Evolutionary conservation across 1,140 invertebrate genomes (phyloP), one percentile per base, ranked within the genome.

Genomic region (Meloidogyne hapla): DNA sequence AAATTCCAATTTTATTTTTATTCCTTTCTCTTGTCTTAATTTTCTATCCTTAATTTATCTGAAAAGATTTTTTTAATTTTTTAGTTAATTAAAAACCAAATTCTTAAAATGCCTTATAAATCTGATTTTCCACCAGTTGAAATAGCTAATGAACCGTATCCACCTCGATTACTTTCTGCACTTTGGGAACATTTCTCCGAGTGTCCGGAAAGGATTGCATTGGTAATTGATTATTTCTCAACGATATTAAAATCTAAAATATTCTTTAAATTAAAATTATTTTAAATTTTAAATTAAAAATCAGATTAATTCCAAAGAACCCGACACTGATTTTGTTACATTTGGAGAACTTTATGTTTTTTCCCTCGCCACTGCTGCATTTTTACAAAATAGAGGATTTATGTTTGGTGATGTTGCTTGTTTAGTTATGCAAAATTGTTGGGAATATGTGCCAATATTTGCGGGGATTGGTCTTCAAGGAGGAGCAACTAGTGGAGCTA

Each of bases 401-500:
- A 65, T 38, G 6, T 65, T 63, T 23, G 80, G 77, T 9, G 80
- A 83, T 64, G 28, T 83, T 33, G 81, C 81, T 25, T 70, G 26
- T 13, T 21, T 79, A 15, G 68, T 74, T 6, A 25, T 84, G 23
- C 81, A 45, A 13, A 83, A 83, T 72, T 82, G 76, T 23, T 83
- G 81, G 81, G 69, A 83, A 69, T 83, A 74, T 64, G 75, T 76
- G 18, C 21, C 75, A 21, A 80, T 84, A 26, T 83, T 83, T 66
- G 15, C 63, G 28, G 83, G 81, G 18, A 61, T 79, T 28, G 69
- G 13, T 48, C 26, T 84, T 28, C 64, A 79, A 33, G 81, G 81
- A 8, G 81, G 81, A 68, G 80, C 78, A 21, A 69, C 79, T 15
- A 83, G 80, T 69, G 83, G 80, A n/a, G 80, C 83, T 6, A 83